Base-by-base conservation (phyloP, 1,140 invertebrate genomes). In the Xylocopa sonorina region DNA sequence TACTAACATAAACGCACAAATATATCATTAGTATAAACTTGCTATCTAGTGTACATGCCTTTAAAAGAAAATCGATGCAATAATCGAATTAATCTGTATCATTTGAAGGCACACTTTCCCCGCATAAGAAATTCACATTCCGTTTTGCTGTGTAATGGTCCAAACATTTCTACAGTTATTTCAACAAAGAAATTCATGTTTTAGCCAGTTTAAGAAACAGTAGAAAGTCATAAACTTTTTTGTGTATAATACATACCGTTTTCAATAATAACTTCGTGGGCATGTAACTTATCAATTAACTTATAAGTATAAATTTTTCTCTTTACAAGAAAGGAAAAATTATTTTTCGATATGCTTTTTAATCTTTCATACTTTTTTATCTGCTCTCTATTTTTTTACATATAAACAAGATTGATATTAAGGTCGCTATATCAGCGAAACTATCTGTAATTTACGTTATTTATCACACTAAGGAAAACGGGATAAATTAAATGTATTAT, bases 381-480 rank as follows among this genome's bases (percentile, higher is more conserved):
- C 75, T 77, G 66, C 75, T 77, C 66, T 78, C 43, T 78, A 78
- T 78, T 78, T 78, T 78, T 78, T 43, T 71, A 60, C 14, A 43
- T 16, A 71, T 71, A 29, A 9, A 38, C 46, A 12, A 78, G 34
- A 48, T 78, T 67, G 34, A 78, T n/a, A 34, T 41, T 43, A 60
- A 27, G n/a, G 58, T 60, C 55, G 55, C 41, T 32, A 43, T 46
- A 48, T 71, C 24, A 29, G n/a, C 18, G 32, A 71, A 60, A 51
- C 34, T 71, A 78, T 50, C 34, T 50, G 66, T 78, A 78, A 51
- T 78, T 78, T 71, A 71, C 43, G 32, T 77, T 77, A 69, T 71
- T 78, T 78, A 78, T 60, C 55, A 38, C 62, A 62, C 29, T 41
- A 34, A 78, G 75, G 75, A 78, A 78, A 71, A 34, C 75, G 75